Base-by-base conservation (phyloP, 1,140 invertebrate genomes). In the Octopus bimaculoides region DNA sequence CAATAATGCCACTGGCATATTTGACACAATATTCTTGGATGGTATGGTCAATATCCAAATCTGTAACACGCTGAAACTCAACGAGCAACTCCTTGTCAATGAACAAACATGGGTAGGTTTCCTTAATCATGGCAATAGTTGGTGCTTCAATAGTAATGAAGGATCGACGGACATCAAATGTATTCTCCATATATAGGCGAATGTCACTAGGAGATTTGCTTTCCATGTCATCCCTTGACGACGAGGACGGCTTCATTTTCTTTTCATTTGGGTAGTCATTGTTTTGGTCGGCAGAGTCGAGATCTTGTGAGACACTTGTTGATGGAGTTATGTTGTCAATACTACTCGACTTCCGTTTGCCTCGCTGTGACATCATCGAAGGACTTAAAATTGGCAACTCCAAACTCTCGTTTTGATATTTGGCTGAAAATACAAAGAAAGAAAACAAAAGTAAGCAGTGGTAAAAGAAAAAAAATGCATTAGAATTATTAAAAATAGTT, bases 11-110 rank as follows among this genome's bases (percentile, higher is more conserved):
- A 9, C 80, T 83, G 52, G 86, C 86, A 78, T 85, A 85, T 54
- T 86, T 85, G 2, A 88, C 87, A 83, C 87, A 88, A 77, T 88
- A 88, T 71, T 87, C 85, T 74, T 88, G 87, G 54, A 88, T 85
- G 54, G 86, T 84, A 79, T 87, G 86, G 78, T 88, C 87, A 74
- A 88, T 84, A 79, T 88, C 87, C 76, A 88, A 81, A 53, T 86
- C 84, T 52, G 85, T 86, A 26, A 88, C 86, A 53, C 87, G 80
- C 79, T 87, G 85, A 80, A 88, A 88, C 75, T 88, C 87, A 52
- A 83, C 78, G 77, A 88, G 78, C 75, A 88, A 84, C 77, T 88
- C 86, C 73, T 87, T 85, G 52, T 84, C 85, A 4, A 81, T 83
- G 75, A 88, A 88, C 12, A 88, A 77, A 52, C 86, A 82, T 9